Evolutionary conservation across 1,140 invertebrate genomes (phyloP).

Genomic region (Drosophila nebulosa): DNA sequence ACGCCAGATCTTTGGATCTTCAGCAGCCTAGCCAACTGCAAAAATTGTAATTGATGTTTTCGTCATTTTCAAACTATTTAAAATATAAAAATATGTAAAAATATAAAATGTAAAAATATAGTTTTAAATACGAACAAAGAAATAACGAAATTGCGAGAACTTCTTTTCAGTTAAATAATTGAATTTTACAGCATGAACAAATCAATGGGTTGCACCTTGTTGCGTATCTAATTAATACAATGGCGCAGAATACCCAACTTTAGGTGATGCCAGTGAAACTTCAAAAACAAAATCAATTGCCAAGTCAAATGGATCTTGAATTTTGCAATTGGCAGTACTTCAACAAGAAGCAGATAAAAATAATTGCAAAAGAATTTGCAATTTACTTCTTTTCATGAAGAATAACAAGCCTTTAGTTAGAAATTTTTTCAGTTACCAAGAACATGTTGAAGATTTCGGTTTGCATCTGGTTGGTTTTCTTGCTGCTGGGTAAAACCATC

Average conservation of each 20-base stretch:
- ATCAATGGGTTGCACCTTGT: background rate
- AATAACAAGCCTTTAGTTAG: too few relatives aligned
- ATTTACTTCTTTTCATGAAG: too few relatives aligned
- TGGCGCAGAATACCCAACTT: background rate
- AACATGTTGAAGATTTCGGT: background rate
- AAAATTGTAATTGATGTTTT: constrained; percentile 18
- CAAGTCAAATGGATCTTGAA: too few relatives aligned
- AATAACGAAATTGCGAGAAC: background rate
- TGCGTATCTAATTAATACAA: background rate
- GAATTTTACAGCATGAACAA: background rate
- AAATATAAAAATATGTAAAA: constrained; percentile 53
- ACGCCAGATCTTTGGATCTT: constrained; percentile 79
- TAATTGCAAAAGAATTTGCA: too few relatives aligned
- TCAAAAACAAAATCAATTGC: too few relatives aligned
- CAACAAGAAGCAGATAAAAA: too few relatives aligned
- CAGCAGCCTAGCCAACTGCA: constrained; percentile 58
- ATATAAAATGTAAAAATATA: constrained; percentile 15
- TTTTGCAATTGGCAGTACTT: too few relatives aligned
- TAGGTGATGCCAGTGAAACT: too few relatives aligned
- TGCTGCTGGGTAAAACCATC: background rate
- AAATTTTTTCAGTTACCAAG: background rate
- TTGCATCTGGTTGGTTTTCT: background rate
- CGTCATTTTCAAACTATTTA: constrained; percentile 28
- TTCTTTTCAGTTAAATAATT: background rate
- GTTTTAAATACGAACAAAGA: background rate